Conservation (phyloP, 2,888 invertebrate species). For the Hoplodrina ambigua region DNA sequence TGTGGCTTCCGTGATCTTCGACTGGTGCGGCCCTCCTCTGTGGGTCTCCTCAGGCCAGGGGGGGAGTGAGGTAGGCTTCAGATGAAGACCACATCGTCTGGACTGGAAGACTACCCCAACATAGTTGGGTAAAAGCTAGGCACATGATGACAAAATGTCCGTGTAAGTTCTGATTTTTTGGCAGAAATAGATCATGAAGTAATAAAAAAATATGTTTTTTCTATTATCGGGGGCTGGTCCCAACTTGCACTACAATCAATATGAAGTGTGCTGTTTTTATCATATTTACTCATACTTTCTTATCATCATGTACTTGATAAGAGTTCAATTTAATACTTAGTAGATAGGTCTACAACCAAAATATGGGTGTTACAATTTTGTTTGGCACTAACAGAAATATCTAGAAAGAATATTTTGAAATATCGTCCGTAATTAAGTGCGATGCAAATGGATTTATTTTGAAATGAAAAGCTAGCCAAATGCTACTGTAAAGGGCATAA, state of each 20-base stretch:
- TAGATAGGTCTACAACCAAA: neutral
- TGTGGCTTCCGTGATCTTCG: too few relatives aligned
- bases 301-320: conserved; percentile 28
- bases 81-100: too few relatives aligned
- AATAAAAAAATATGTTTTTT: neutral
- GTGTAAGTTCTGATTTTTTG: too few relatives aligned
- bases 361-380: neutral
- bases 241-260: conserved; percentile 14
- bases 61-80: too few relatives aligned
- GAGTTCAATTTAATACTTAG: neutral
- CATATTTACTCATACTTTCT: neutral
- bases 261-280: conserved; percentile 17
- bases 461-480: too few relatives aligned
- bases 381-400: conserved; percentile 5
- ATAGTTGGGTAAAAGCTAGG: too few relatives aligned
- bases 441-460: neutral
- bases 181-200: neutral
- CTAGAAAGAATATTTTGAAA: conserved; percentile 27
- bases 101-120: too few relatives aligned
- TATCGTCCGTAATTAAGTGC: neutral
- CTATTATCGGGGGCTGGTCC: neutral
- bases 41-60: too few relatives aligned
- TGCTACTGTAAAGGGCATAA: too few relatives aligned
- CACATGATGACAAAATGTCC: too few relatives aligned
- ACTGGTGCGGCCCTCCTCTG: too few relatives aligned